Evolutionary conservation across 2,113 vertebrate species (phyloP).

Genomic region (Syngnathus scovelli): DNA sequence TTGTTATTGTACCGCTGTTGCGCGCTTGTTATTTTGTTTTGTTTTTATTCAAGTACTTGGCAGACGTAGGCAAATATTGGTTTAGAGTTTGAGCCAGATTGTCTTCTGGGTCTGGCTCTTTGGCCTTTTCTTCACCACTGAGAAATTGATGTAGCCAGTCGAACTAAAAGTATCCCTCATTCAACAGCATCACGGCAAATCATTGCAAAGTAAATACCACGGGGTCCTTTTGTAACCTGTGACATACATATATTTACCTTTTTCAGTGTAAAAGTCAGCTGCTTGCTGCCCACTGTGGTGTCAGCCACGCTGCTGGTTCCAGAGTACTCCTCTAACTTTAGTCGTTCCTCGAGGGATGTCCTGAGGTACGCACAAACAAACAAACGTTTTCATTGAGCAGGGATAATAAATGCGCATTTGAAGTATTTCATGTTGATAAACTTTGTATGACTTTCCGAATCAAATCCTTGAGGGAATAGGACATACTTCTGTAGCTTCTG

Average conservation of each 20-base stretch:
- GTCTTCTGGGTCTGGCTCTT: not conserved
- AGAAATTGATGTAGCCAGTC: not conserved
- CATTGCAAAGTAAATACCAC: not conserved
- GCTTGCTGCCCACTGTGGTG: constrained; percentile 90
- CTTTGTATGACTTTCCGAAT: not conserved
- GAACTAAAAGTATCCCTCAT: not conserved
- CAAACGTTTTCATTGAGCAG: not conserved
- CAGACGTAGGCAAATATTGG: not conserved
- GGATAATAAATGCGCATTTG: not conserved
- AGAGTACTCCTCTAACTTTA: constrained; percentile 82
- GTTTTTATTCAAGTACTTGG: not conserved
- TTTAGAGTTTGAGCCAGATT: not conserved
- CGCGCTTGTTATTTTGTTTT: not conserved
- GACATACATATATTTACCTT: constrained; percentile 71
- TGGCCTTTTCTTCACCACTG: not conserved
- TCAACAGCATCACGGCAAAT: not conserved
- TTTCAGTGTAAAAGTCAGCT: constrained; percentile 88
- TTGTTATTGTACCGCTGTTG: not conserved
- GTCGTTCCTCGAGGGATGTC: constrained; percentile 87
- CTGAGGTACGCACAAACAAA: constrained; percentile 56
- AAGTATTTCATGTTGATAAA: not conserved
- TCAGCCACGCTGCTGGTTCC: constrained; percentile 74
- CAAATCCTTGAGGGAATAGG: not conserved
- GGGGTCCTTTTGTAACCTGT: not conserved
- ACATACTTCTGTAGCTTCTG: constrained; percentile 92